Evolutionary conservation across 2,888 invertebrate species (phyloP).

Genomic region (Cerceris rybyensis): DNA sequence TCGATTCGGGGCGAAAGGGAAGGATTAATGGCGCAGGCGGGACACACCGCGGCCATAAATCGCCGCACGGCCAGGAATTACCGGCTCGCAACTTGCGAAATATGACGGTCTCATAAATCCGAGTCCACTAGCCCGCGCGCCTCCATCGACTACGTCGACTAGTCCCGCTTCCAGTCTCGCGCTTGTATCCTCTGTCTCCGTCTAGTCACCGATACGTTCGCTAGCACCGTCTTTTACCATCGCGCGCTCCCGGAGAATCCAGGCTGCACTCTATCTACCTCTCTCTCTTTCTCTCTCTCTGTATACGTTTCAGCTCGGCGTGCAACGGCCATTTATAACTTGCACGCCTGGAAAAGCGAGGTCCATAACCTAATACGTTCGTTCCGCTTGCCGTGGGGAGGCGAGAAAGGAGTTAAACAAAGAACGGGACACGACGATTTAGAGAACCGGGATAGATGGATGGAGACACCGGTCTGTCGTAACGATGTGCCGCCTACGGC

Average conservation of each 20-base stretch:
- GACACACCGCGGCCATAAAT: constrained; percentile 84
- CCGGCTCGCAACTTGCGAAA: constrained; percentile 85
- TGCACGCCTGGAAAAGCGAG: constrained; percentile 70
- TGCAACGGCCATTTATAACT: constrained; percentile 72
- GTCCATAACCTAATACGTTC: constrained; percentile 71
- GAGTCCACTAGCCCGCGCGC: constrained; percentile 81
- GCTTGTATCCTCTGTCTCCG: constrained; percentile 33
- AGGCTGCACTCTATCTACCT: constrained; percentile 35
- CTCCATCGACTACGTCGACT: constrained; percentile 74
- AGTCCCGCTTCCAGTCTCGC: constrained; percentile 60
- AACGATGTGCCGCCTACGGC: constrained; percentile 49
- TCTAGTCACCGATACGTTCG: constrained; percentile 24
- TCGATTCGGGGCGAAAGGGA: constrained; percentile 79
- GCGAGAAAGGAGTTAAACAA: constrained; percentile 67
- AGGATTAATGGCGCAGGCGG: constrained; percentile 83
- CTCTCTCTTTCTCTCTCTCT: constrained; percentile 26
- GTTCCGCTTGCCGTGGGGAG: constrained; percentile 56
- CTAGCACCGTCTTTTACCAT: constrained; percentile 37
- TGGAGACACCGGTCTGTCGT: constrained; percentile 52
- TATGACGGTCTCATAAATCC: constrained; percentile 85
- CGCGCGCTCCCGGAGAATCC: constrained; percentile 56
- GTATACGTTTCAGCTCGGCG: constrained; percentile 72
- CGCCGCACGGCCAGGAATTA: constrained; percentile 84
- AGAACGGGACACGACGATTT: constrained; percentile 61
- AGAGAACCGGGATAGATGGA: constrained; percentile 50